phyloP scores from a whole-genome alignment of 2,888 invertebrate genomes.

The Ectemnius continuus region DNA sequence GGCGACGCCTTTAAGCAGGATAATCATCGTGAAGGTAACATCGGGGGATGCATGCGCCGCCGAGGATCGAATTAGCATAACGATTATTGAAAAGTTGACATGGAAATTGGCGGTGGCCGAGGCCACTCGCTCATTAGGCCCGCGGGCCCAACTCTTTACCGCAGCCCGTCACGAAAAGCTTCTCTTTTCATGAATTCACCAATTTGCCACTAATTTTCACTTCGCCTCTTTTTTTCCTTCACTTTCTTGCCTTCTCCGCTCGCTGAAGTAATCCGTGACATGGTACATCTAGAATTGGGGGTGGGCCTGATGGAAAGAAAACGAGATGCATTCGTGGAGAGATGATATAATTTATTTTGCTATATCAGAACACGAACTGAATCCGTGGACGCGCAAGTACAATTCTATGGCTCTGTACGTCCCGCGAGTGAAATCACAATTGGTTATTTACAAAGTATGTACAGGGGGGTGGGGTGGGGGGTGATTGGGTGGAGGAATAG shows the following conservation, averaged over 20 bases:
- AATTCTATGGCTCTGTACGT: constrained; percentile 67
- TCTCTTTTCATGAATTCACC: no score
- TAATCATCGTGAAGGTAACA: constrained; percentile 19
- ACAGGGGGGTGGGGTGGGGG: constrained; percentile 31
- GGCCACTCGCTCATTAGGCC: no score
- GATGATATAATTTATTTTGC: constrained; percentile 75
- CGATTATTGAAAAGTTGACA: constrained; percentile 11
- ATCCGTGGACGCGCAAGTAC: constrained; percentile 67
- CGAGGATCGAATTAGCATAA: constrained; percentile 20
- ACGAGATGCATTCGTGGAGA: constrained; percentile 48
- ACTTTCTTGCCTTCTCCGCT: not conserved
- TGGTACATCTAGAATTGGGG: not conserved
- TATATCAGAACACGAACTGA: constrained; percentile 76
- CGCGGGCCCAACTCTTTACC: not conserved
- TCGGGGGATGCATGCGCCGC: not conserved
- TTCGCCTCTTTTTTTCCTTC: not conserved
- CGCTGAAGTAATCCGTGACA: not conserved
- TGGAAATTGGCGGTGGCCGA: constrained; percentile 2
- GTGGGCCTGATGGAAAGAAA: constrained; percentile 15
- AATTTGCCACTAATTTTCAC: no score
- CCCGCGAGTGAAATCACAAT: constrained; percentile 72
- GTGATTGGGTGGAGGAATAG: no score
- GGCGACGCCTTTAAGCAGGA: constrained; percentile 21
- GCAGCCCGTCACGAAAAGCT: constrained; percentile 2
- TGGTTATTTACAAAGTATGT: constrained; percentile 69